phyloP scores from a whole-genome alignment of 2,113 vertebrate genomes.

The Austrofundulus limnaeus region DNA sequence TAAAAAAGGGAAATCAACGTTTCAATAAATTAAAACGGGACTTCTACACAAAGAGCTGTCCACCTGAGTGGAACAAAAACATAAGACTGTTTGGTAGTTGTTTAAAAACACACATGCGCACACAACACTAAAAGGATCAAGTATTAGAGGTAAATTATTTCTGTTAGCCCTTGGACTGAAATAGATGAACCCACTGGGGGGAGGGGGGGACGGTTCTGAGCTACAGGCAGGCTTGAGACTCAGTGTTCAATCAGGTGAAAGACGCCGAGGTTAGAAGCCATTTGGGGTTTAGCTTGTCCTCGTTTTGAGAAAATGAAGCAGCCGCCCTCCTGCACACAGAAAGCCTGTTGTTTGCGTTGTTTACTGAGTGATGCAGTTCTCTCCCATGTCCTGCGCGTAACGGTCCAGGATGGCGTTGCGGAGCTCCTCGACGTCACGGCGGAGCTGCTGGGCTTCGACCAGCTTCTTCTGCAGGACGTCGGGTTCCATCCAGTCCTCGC shows the following conservation, averaged over 20 bases:
- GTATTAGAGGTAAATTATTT: slow-evolving; percentile 74
- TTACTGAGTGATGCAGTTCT: slow-evolving; percentile 92
- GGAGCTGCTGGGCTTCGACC: slow-evolving; percentile 87
- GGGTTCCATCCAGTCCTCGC: slow-evolving; percentile 82
- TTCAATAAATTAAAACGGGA: slow-evolving; percentile 69
- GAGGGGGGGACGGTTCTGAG: slow-evolving; percentile 38
- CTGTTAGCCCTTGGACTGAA: slow-evolving; percentile 73
- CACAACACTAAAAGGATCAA: slow-evolving; percentile 65
- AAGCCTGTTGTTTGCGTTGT: no score
- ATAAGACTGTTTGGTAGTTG: slow-evolving; percentile 71
- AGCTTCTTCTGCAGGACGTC: slow-evolving; percentile 88
- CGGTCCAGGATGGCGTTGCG: slow-evolving; percentile 91
- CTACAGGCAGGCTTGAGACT: slow-evolving; percentile 51
- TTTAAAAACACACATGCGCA: slow-evolving; percentile 23
- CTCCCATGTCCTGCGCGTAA: slow-evolving; percentile 98
- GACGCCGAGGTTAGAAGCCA: slow-evolving; percentile 31
- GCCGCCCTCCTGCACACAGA: slow-evolving; percentile 44
- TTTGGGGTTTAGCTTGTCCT: slow-evolving; percentile 60
- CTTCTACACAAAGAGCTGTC: slow-evolving; percentile 49
- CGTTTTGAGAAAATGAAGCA: slow-evolving; percentile 43
- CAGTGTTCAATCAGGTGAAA: slow-evolving; percentile 33
- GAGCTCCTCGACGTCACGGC: slow-evolving; percentile 90
- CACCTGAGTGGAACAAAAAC: slow-evolving; percentile 39
- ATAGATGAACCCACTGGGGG: slow-evolving; percentile 54
- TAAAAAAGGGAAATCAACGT: slow-evolving; percentile 54